Evolutionary conservation across 2,797 vertebrate species (phyloP), one percentile per base, ranked within the genome.

Genomic region (Phrynocephalus forsythii): DNA sequence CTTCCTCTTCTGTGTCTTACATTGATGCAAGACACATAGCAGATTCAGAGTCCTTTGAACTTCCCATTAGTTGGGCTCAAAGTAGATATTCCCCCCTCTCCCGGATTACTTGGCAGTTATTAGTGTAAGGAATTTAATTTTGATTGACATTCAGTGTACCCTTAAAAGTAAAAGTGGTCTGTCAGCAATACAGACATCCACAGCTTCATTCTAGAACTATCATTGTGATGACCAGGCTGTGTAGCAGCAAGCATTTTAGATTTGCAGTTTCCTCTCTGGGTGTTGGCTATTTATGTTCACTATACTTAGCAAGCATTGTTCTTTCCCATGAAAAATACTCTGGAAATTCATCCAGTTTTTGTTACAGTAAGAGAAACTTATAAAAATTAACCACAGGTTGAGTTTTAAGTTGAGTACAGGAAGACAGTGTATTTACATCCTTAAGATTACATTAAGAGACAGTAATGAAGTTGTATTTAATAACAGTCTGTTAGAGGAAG

Each of bases 111-210:
- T 88, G 79, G 93, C 93, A 93, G 92, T 90, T 92, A 94, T 90
- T 92, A 94, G 95, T 91, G 90, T 24, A 91, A 94, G 95, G 90
- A 91, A 88, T 93, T 92, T 91, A 89, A 84, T 92, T 93, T 93
- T 93, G 92, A 94, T 91, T 93, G 94, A 93, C 88, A 67, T 11
- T n/a, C 73, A 86, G 94, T 93, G 83, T 90, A 22, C 92, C 91
- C 91, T 95, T 94, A 92, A 92, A 92, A 95, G 94, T 91, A 92
- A 93, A 93, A 92, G 90, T 85, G 85, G 88, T 94, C 83, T 93
- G 89, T 94, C 91, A 92, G 91, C 93, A 92, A 89, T 90, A 15
- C 90, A 92, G 92, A 91, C 93, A 92, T 82, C 87, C 88, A 44
- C 91, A 86, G 16, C 89, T 95, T 92, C 89, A 82, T 94, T 96